Conservation (phyloP, 1,140 invertebrate species). For the Bombus waltoni region DNA sequence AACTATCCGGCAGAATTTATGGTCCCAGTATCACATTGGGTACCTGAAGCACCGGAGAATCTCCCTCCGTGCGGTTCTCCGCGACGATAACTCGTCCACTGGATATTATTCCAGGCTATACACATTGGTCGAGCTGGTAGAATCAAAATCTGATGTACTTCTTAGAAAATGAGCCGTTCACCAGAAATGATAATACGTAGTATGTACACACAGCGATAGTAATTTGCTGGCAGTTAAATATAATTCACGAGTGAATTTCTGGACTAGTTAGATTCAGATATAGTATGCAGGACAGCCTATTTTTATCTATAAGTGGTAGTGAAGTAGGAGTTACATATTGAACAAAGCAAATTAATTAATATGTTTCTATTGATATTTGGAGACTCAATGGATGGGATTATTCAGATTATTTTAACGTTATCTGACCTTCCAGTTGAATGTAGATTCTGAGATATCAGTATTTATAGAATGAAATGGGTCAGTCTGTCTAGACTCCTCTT, state of each 20-base stretch:
- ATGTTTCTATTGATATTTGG: neutral
- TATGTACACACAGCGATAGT: neutral
- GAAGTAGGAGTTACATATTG: too few species aligned
- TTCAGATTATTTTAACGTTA: neutral
- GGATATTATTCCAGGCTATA: neutral
- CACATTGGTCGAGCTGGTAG: neutral
- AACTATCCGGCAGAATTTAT: conserved; percentile 35
- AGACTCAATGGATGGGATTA: neutral
- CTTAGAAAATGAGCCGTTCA: neutral
- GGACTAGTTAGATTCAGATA: neutral
- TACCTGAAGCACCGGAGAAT: conserved; percentile 14
- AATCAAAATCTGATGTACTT: neutral
- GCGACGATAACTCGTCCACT: conserved; percentile 24
- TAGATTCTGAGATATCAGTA: neutral
- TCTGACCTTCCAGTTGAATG: neutral
- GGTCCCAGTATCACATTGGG: conserved; percentile 12
- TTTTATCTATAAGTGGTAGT: neutral
- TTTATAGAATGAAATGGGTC: neutral
- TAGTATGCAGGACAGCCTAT: neutral
- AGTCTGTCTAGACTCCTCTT: neutral
- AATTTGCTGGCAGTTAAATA: neutral
- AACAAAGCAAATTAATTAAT: neutral
- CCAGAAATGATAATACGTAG: neutral
- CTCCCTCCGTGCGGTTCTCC: conserved; percentile 15
- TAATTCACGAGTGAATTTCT: neutral